A percentile compares a stretch with the other conserved stretches of the same genome.
Evolutionary conservation across 1,140 invertebrate species (phyloP).

Genomic region (Lutraria rhynchaena): DNA sequence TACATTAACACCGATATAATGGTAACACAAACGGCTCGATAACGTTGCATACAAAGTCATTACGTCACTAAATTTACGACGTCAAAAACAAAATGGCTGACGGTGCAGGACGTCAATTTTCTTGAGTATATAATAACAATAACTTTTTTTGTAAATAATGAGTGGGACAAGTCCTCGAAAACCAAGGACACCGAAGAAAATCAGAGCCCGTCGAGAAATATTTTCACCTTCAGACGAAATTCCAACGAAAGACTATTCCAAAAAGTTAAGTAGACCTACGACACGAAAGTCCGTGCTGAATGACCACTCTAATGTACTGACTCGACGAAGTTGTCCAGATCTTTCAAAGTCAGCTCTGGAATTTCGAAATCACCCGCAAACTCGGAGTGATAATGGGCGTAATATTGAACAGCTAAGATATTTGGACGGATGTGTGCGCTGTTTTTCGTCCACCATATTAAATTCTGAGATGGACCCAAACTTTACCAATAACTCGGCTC

Average conservation of each 20-base stretch:
- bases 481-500: constrained; percentile 20
- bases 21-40: too few relatives aligned
- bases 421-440: background rate
- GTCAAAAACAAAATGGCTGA: too few relatives aligned
- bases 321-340: constrained; percentile 35
- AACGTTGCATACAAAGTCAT: too few relatives aligned
- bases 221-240: constrained; percentile 31
- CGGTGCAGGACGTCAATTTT: too few relatives aligned
- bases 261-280: background rate
- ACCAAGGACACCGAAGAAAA: constrained; percentile 34
- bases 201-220: constrained; percentile 37
- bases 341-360: background rate
- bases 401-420: background rate
- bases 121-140: too few relatives aligned
- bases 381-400: constrained; percentile 21
- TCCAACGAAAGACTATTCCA: constrained; percentile 34
- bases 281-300: background rate
- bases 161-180: background rate
- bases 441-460: background rate
- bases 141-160: too few relatives aligned
- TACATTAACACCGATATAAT: too few relatives aligned
- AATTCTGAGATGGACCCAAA: background rate
- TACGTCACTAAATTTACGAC: too few relatives aligned
- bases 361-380: background rate
- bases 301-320: too few relatives aligned